Conservation (phyloP, 2,888 invertebrate species). For the Pheosia gnoma region DNA sequence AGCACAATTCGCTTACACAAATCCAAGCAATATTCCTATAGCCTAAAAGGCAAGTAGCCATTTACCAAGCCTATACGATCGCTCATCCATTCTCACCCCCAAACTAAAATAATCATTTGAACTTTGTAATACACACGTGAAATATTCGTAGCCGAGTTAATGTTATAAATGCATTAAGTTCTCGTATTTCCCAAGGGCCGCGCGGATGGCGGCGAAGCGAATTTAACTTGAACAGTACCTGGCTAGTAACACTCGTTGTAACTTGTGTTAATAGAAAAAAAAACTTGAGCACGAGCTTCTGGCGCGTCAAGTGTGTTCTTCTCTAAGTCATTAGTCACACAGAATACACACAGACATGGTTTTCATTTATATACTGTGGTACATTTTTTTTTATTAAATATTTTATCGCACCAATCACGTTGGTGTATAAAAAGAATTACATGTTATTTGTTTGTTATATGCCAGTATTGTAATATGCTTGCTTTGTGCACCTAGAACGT, state of each 20-base stretch:
- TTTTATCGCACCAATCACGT: too few species aligned
- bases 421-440: too few species aligned
- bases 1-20: too few species aligned
- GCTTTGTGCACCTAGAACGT: too few species aligned
- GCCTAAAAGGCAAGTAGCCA: too few species aligned
- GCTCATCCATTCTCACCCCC: too few species aligned
- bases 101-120: conserved; percentile 13
- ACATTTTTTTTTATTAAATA: not conserved
- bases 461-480: too few species aligned
- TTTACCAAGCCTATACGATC: too few species aligned
- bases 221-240: conserved; percentile 51
- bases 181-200: conserved; percentile 36
- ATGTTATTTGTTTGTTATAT: too few species aligned
- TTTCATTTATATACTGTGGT: too few species aligned
- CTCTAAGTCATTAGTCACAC: conserved; percentile 40
- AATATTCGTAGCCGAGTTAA: conserved; percentile 34
- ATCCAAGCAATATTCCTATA: too few species aligned
- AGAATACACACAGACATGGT: conserved; percentile 12
- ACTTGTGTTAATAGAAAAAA: conserved; percentile 56
- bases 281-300: conserved; percentile 48
- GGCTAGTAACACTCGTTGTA: conserved; percentile 17
- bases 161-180: conserved; percentile 47
- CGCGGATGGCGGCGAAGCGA: conserved; percentile 31
- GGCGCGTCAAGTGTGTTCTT: conserved; percentile 51
- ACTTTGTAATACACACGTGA: conserved; percentile 5